Evolutionary conservation across 2,797 vertebrate genomes (phyloP), one percentile per base, ranked within the genome.

Genomic region (Pipistrellus kuhlii): DNA sequence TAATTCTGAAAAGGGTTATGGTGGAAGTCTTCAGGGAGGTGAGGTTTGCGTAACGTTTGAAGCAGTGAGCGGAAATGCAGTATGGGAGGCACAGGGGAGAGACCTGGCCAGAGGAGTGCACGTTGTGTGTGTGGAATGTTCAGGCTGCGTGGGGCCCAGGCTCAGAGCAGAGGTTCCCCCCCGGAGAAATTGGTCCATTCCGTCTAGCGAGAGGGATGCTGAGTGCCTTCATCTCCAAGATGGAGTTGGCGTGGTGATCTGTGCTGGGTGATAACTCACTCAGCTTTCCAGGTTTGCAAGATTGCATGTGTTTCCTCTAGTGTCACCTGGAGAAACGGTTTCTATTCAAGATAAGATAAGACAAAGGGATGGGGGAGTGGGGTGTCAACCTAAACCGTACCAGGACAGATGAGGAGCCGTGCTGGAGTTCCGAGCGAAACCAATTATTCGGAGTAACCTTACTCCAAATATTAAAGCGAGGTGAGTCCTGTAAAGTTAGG

Each of bases 331-430:
- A 78, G 85, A 95, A 92, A 90, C 75, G 21, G 14, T 76, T 96
- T 84, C 75, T 62, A 23, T 92, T 96, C 90, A 78, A 62, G 27
- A 78, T 95, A 57, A 96, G 72, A 94, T 2, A 78, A 82, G 86
- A 55, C 27, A 71, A 87, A 95, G 76, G 89, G 86, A 30, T 20
- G 57, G 64, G 46, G 76, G n/a, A 46, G 38, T 69, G 48, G 25
- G 27, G 9, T 8, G n/a, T 78, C 9, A 55, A 55, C 38, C 14
- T 85, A 4, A 66, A 38, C 71, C 32, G 0, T 30, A 1, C 59
- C 62, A 51, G 51, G 84, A 17, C 57, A 96, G 94, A 88, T 85
- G 41, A 94, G 41, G 71, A 0, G 82, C 27, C 84, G 89, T 95
- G 27, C 32, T 94, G 85, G 53, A 80, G 23, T 85, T 46, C 0